Base-by-base conservation (phyloP, 2,888 invertebrate species). In the Bugula neritina region DNA sequence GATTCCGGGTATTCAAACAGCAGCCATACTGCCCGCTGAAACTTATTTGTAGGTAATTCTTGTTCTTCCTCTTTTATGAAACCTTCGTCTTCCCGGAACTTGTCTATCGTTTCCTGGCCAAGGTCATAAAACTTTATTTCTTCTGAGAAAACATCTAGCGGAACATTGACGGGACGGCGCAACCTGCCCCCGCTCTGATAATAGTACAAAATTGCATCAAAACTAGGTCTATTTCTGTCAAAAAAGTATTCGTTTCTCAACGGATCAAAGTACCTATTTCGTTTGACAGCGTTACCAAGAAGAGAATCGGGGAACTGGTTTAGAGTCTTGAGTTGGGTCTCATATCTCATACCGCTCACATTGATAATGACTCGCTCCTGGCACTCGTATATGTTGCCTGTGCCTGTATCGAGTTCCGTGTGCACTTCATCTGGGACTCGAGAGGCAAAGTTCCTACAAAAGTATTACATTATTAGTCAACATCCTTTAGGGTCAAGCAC, bases 91-190 rank as follows among this genome's bases (percentile, higher is more conserved):
- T 95, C 94, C 86, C 85, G 78, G 77, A 82, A 85, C 75, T 83
- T 83, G 75, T 83, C 84, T 73, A 84, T 83, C 71, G 83, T 97
- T 87, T 92, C 90, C 87, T 97, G 96, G 84, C 98, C 97, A 85
- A 98, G 90, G 87, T 98, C 97, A 88, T 97, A 98, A 88, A 98
- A 98, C 75, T 96, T 96, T 87, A 98, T 96, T 89, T 98, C 98
- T 87, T 98, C 98, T 81, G 95, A 94, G 89, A 98, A 98, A 83
- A 98, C 96, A 89, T 98, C 97, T 75, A 84, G 76, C 81, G 98
- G 98, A 83, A 98, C 97, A 88, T 97, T 98, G 86, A 96, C 96
- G 81, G 98, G 98, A 85, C 97, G 90, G 82, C 97, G 90, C 81
- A 98, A 89, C 83, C 97, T 90, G 80, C 97, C 97, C 80, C 97